A percentile compares a stretch with the other conserved stretches of the same genome.
Conservation (phyloP, 1,140 invertebrate genomes). For the honey bee (Apis mellifera) region DNA sequence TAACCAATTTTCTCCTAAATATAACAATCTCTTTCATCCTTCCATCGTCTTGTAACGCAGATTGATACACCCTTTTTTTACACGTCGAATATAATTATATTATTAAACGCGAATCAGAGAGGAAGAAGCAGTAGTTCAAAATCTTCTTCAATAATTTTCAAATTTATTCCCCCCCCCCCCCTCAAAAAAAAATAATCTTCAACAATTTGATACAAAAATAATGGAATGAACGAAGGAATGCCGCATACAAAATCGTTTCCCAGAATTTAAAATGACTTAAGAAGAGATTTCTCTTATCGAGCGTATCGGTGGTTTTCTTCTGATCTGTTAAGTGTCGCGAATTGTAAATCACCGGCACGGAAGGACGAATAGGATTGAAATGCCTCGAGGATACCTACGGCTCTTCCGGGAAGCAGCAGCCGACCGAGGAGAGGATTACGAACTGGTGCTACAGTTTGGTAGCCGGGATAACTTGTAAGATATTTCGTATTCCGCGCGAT, state of each 20-base stretch:
- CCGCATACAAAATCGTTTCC: neutral
- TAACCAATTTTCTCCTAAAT: no score
- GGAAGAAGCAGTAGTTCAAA: no score
- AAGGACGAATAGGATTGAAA: conserved; percentile 61
- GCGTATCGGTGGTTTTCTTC: conserved; percentile 45
- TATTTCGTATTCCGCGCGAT: conserved; percentile 35
- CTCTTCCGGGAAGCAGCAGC: conserved; percentile 57
- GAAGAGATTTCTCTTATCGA: neutral
- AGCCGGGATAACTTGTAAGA: conserved; percentile 54
- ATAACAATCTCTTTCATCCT: no score
- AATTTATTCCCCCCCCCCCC: no score
- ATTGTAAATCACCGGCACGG: conserved; percentile 62
- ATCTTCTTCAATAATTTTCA: no score
- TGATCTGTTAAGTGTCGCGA: conserved; percentile 57
- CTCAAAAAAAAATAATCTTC: no score
- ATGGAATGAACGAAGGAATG: neutral
- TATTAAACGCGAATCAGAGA: no score
- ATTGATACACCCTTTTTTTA: no score
- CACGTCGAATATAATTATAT: no score
- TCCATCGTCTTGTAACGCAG: no score
- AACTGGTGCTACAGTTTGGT: conserved; percentile 41
- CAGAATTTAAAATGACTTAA: neutral
- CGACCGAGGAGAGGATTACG: conserved; percentile 56
- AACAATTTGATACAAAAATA: no score
- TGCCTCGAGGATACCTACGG: conserved; percentile 48